Conservation (phyloP, 2,113 vertebrate genomes). For the Scytalopus superciliaris region DNA sequence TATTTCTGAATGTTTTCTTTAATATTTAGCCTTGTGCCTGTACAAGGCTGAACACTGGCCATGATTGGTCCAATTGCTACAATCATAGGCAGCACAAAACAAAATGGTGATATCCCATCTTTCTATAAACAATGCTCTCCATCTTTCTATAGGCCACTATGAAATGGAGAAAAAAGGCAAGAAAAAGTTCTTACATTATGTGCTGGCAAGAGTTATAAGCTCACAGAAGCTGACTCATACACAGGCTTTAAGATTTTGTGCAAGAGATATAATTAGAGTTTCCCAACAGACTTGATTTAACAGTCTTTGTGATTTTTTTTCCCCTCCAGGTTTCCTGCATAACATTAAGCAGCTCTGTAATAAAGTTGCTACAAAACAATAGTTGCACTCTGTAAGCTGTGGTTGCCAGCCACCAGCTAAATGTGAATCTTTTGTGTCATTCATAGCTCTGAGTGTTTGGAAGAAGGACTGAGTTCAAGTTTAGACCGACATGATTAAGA, state of each 20-base stretch:
- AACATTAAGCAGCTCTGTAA: neutral
- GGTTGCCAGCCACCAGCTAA: neutral
- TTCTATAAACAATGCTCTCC: neutral
- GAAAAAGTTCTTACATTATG: neutral
- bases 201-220: neutral
- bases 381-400: neutral
- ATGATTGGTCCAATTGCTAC: neutral
- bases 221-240: neutral
- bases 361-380: neutral
- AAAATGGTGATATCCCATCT: neutral
- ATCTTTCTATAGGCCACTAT: neutral
- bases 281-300: neutral
- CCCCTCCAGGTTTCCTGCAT: neutral
- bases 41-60: neutral
- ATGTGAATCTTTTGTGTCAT: neutral
- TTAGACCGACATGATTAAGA: neutral
- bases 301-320: neutral
- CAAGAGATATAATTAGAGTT: neutral
- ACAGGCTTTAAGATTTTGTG: neutral
- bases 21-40: neutral
- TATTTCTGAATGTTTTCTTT: neutral
- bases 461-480: neutral
- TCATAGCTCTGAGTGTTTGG: neutral
- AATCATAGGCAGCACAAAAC: neutral
- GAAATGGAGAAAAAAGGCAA: neutral